Conservation (phyloP, 2,888 invertebrate genomes). For the Tenthredo notha region DNA sequence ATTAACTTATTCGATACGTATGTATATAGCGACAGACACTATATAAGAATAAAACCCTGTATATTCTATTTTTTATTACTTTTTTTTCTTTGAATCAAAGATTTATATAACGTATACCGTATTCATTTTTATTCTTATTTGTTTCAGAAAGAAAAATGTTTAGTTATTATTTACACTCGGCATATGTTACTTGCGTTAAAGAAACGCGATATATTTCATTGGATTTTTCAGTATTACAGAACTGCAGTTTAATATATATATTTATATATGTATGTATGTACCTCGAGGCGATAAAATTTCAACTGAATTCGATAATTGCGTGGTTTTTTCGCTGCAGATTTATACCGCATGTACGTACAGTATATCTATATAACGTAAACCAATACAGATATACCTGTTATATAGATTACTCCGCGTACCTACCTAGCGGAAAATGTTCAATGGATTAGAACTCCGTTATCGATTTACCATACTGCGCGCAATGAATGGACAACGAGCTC, state of each 20-base stretch:
- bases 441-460: conserved; percentile 29
- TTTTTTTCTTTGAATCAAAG: background rate
- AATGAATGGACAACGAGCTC: conserved; percentile 31
- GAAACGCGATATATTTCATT: background rate
- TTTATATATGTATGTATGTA: background rate
- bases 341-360: background rate
- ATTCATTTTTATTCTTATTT: background rate
- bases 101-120: background rate
- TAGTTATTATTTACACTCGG: background rate
- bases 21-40: background rate
- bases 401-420: background rate
- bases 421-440: conserved; percentile 24
- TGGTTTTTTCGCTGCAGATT: background rate
- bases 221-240: background rate
- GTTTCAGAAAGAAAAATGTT: background rate
- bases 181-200: background rate
- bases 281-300: conserved; percentile 3
- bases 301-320: conserved; percentile 11
- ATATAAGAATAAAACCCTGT: background rate
- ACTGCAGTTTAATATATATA: background rate
- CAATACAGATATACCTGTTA: background rate
- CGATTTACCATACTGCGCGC: background rate
- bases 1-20: conserved; percentile 4
- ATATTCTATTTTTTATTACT: background rate
- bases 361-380: background rate